These are phyloP conservation scores for Ibycter americanus DNA, from an alignment of 2,797 vertebrate genomes.

Conservation along the genomic window DNA sequence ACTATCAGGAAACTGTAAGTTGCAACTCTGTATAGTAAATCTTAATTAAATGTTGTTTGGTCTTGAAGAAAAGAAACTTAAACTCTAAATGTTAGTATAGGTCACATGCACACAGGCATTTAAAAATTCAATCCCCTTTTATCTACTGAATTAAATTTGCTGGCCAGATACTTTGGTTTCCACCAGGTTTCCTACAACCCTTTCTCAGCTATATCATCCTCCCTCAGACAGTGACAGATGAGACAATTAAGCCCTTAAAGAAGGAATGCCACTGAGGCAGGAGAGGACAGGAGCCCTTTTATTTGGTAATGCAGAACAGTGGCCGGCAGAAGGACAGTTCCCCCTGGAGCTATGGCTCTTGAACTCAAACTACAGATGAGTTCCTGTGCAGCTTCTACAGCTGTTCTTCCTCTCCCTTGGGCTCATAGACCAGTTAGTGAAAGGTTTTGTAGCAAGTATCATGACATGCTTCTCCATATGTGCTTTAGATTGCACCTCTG, in stretches of 20 bases:
- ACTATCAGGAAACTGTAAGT: background rate
- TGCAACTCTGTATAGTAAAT: slow-evolving; percentile 36
- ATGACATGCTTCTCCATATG: background rate
- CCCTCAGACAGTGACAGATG: background rate
- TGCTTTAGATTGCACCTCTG: background rate
- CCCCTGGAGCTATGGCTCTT: slow-evolving; percentile 36
- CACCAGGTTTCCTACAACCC: background rate
- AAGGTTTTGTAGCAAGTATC: background rate
- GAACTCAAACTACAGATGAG: background rate
- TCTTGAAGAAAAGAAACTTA: background rate
- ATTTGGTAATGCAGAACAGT: slow-evolving; percentile 55
- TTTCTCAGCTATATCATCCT: background rate
- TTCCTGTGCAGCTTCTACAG: slow-evolving; percentile 52
- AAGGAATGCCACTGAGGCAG: background rate
- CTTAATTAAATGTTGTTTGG: slow-evolving; percentile 35
- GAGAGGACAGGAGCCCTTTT: background rate
- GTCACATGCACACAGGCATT: background rate
- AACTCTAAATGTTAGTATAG: background rate
- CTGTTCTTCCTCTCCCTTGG: slow-evolving; percentile 59
- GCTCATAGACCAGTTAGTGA: slow-evolving; percentile 63
- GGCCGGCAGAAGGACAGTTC: background rate
- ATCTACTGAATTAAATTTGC: background rate
- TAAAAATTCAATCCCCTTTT: background rate
- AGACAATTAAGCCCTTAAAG: background rate
- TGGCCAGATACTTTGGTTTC: background rate